Percentiles rank a stretch among this genome's conserved stretches.
Conservation (phyloP, 1,140 invertebrate genomes). For the Drosophila leontia region DNA sequence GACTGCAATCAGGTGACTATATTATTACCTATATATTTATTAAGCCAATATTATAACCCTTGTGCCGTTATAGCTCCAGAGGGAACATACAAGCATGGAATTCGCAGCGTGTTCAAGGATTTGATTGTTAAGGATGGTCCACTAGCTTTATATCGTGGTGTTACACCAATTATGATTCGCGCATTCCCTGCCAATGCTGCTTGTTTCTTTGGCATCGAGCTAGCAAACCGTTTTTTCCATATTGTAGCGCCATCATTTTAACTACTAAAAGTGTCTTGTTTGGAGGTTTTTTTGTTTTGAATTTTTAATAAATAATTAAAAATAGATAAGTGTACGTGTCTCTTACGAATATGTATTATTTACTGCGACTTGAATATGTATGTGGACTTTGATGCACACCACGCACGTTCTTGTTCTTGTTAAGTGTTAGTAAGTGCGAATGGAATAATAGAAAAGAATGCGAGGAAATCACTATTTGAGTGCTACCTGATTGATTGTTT, state of each 20-base stretch:
- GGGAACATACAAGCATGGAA: conserved; percentile 94
- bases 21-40: neutral
- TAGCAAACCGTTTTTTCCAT: conserved; percentile 75
- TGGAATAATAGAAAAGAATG: too few relatives aligned
- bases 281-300: neutral
- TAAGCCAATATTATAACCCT: neutral
- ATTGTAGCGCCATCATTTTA: conserved; percentile 63
- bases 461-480: too few relatives aligned
- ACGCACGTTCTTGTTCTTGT: too few relatives aligned
- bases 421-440: too few relatives aligned
- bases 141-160: conserved; percentile 92
- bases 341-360: too few relatives aligned
- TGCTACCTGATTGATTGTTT: too few relatives aligned
- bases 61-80: conserved; percentile 89
- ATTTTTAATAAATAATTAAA: neutral
- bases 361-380: too few relatives aligned
- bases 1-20: conserved; percentile 94
- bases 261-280: conserved; percentile 2
- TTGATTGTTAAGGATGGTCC: conserved; percentile 93
- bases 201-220: conserved; percentile 90
- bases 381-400: too few relatives aligned
- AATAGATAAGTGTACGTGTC: neutral
- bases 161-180: conserved; percentile 94
- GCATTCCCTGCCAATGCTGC: conserved; percentile 98
- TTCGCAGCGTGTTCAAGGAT: conserved; percentile 93